Evolutionary conservation across 2,113 vertebrate species (phyloP).

Genomic region (Microcebus tavaratra): DNA sequence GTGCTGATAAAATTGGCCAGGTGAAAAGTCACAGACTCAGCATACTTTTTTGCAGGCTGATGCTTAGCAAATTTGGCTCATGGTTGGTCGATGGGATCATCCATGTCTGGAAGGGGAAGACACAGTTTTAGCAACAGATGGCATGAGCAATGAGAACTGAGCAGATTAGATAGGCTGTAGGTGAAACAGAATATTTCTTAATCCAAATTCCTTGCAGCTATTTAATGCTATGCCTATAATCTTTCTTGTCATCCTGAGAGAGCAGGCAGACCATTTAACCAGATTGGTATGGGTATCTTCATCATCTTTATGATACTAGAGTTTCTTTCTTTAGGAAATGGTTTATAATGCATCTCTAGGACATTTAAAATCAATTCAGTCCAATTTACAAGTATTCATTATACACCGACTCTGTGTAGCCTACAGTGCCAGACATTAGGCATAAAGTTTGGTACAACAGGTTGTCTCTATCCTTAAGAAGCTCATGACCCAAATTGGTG

Average conservation of each 20-base stretch:
- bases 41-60: background rate
- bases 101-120: background rate
- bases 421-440: background rate
- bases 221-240: background rate
- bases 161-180: background rate
- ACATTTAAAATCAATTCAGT: background rate
- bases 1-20: background rate
- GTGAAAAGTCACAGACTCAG: background rate
- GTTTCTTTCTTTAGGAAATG: constrained; percentile 4
- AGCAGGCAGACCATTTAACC: background rate
- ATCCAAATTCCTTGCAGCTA: background rate
- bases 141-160: background rate
- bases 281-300: background rate
- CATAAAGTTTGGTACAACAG: background rate
- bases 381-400: background rate
- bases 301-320: background rate
- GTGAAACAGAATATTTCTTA: background rate
- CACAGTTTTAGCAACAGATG: background rate
- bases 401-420: background rate
- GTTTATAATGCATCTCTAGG: background rate
- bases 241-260: background rate
- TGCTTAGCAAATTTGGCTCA: background rate
- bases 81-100: background rate
- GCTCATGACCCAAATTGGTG: background rate
- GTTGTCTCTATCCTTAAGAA: background rate